These are phyloP conservation scores for Arrhopalites spinosus DNA, from an alignment of 2,888 invertebrate genomes.

Conservation along the genomic window DNA sequence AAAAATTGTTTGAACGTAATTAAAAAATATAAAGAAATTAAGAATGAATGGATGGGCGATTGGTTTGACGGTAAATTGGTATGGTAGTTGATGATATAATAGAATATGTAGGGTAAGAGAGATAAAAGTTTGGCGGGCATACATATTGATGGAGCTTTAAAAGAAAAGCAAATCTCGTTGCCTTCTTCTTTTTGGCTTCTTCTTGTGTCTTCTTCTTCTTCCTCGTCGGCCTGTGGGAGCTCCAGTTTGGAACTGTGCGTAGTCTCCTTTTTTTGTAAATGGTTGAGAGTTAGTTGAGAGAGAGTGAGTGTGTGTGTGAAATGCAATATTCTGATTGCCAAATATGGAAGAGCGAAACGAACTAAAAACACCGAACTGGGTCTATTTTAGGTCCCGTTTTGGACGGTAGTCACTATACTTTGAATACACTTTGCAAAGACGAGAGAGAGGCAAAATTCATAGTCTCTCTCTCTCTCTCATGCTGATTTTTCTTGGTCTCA, in stretches of 20 bases:
- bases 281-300: background rate
- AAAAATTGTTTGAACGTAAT: too few relatives aligned
- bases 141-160: background rate
- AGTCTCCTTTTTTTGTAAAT: background rate
- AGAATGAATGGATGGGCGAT: too few relatives aligned
- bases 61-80: background rate
- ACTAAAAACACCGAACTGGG: constrained; percentile 47
- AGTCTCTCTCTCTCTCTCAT: background rate
- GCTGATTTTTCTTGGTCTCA: constrained; percentile 31
- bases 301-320: constrained; percentile 34
- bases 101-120: background rate
- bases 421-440: background rate
- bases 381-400: constrained; percentile 49
- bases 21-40: too few relatives aligned
- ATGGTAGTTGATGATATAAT: background rate
- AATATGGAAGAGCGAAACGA: constrained; percentile 45
- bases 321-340: constrained; percentile 49
- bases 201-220: too few relatives aligned
- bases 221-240: background rate
- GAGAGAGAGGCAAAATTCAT: background rate
- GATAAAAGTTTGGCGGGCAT: background rate
- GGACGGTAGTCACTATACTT: constrained; percentile 28
- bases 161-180: too few relatives aligned
- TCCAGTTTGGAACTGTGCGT: background rate
- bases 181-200: too few relatives aligned